A percentile compares a stretch with the other conserved stretches of the same genome.
Conservation (phyloP, 2,888 invertebrate genomes). For the Oscheius sp. region DNA sequence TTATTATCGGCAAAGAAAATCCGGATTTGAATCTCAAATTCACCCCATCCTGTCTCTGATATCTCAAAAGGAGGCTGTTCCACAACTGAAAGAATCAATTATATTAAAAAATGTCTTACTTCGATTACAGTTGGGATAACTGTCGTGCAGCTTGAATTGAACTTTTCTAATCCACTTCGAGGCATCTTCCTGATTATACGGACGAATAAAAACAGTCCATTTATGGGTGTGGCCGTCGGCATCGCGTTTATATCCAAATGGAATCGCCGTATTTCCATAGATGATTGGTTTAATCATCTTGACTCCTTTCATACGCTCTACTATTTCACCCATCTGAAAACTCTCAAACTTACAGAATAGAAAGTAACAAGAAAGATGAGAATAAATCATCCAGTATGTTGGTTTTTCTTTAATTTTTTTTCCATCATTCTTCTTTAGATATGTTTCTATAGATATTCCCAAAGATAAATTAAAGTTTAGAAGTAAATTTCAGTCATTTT, state of each 20-base stretch:
- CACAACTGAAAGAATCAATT: slow-evolving; percentile 81
- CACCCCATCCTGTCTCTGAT: slow-evolving; percentile 98
- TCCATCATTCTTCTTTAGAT: too few relatives aligned
- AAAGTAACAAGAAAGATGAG: neutral
- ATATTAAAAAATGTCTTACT: too few relatives aligned
- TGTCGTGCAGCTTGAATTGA: slow-evolving; percentile 89
- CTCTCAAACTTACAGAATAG: neutral
- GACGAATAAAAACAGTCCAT: slow-evolving; percentile 78
- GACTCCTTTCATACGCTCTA: slow-evolving; percentile 56
- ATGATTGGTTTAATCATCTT: slow-evolving; percentile 89
- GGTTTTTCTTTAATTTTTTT: too few relatives aligned
- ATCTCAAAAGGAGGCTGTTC: slow-evolving; percentile 95
- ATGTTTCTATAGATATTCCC: too few relatives aligned
- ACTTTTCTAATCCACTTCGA: slow-evolving; percentile 62
- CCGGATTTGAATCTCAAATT: slow-evolving; percentile 97
- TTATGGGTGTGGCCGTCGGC: slow-evolving; percentile 85
- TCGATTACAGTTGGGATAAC: slow-evolving; percentile 91
- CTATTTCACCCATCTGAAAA: slow-evolving; percentile 36
- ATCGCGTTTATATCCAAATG: slow-evolving; percentile 49
- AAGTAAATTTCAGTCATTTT: too few relatives aligned
- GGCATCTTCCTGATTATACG: slow-evolving; percentile 39
- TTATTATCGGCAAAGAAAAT: slow-evolving; percentile 95
- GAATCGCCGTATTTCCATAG: slow-evolving; percentile 87
- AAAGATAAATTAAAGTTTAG: too few relatives aligned
- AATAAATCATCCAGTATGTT: too few relatives aligned